phyloP scores from a whole-genome alignment of 2,797 vertebrate species.

The Catamblyrhynchus diadema region DNA sequence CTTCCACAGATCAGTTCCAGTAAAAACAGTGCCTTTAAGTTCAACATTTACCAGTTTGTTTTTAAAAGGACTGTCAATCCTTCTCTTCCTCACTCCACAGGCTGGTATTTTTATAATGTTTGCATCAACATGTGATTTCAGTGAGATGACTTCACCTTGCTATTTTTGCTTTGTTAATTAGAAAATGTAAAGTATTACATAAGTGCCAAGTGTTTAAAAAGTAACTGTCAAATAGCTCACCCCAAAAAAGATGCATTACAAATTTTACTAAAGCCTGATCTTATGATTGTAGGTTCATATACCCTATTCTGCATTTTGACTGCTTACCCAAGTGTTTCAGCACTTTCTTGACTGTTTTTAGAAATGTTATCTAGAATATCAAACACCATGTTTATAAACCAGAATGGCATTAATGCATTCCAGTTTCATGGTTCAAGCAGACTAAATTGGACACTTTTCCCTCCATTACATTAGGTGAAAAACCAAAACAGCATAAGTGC shows the following conservation, averaged over 20 bases:
- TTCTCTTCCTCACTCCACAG: background rate
- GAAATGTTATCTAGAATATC: background rate
- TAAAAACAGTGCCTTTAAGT: slow-evolving; percentile 24
- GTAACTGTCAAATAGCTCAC: background rate
- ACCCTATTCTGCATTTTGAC: background rate
- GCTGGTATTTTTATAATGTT: slow-evolving; percentile 40
- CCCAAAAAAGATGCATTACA: background rate
- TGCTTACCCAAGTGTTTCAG: background rate
- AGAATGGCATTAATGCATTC: background rate
- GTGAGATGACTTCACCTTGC: slow-evolving; percentile 42
- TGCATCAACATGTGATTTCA: slow-evolving; percentile 41
- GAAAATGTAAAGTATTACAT: slow-evolving; percentile 44
- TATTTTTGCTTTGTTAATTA: slow-evolving; percentile 58
- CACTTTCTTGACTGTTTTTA: background rate
- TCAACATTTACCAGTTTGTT: slow-evolving; percentile 23
- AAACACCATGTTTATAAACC: background rate
- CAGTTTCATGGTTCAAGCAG: background rate
- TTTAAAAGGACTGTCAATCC: slow-evolving; percentile 28
- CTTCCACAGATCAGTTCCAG: slow-evolving; percentile 3
- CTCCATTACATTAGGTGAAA: background rate
- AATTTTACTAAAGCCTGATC: background rate
- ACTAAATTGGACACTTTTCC: background rate
- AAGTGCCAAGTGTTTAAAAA: slow-evolving; percentile 39
- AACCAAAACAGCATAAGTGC: background rate
- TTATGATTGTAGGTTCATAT: background rate